These are phyloP conservation scores for Halocaridina rubra DNA, from an alignment of 2,888 invertebrate species.

Conservation along the genomic window DNA sequence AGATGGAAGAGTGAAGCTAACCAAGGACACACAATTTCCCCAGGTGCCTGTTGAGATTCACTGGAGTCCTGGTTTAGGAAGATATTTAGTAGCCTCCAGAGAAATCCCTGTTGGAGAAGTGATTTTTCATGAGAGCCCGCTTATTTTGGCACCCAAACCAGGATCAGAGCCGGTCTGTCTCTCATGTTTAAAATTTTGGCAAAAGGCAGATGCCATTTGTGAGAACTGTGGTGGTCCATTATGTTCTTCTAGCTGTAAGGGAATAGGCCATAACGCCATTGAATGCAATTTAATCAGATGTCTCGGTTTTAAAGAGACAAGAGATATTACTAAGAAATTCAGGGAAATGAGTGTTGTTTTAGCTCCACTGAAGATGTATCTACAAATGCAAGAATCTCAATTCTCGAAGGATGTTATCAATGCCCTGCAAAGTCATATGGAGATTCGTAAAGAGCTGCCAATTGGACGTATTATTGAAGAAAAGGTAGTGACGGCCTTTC, in stretches of 20 bases:
- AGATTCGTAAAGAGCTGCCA: slow-evolving; percentile 6
- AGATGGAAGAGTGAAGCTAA: neutral
- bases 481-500: slow-evolving; percentile 17
- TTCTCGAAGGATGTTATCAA: neutral
- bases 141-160: slow-evolving; percentile 46
- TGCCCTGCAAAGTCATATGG: slow-evolving; percentile 48
- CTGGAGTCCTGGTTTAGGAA: slow-evolving; percentile 4
- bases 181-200: slow-evolving; percentile 30
- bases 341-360: slow-evolving; percentile 37
- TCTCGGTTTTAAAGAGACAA: neutral
- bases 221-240: slow-evolving; percentile 41
- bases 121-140: slow-evolving; percentile 45
- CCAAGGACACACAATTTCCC: neutral
- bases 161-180: slow-evolving; percentile 35
- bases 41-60: neutral
- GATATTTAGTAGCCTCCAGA: slow-evolving; percentile 43
- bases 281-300: slow-evolving; percentile 34
- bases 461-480: slow-evolving; percentile 34
- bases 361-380: slow-evolving; percentile 36
- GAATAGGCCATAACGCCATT: slow-evolving; percentile 8
- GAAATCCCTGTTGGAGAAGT: slow-evolving; percentile 53
- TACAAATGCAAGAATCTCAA: slow-evolving; percentile 22
- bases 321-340: neutral
- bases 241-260: slow-evolving; percentile 26
- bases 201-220: slow-evolving; percentile 20